phyloP scores from a whole-genome alignment of 2,888 invertebrate genomes.

The Carterocephalus palaemon region DNA sequence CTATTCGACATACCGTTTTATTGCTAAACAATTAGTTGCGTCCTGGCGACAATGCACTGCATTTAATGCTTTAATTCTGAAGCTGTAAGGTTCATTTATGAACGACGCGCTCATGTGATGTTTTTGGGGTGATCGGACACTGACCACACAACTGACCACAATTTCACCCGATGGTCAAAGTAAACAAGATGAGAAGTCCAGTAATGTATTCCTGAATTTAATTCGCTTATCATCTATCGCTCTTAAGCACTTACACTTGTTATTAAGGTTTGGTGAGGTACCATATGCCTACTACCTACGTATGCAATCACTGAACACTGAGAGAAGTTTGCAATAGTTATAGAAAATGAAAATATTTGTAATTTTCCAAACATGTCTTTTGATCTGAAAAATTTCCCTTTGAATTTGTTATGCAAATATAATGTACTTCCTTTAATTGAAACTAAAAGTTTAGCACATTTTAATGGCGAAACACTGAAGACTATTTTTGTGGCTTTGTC shows the following conservation, averaged over 20 bases:
- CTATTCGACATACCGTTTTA: conserved; percentile 59
- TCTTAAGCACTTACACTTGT: not conserved
- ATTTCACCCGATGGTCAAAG: conserved; percentile 50
- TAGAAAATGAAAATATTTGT: too few relatives aligned
- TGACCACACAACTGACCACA: conserved; percentile 49
- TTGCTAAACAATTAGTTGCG: conserved; percentile 58
- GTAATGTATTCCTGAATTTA: conserved; percentile 6
- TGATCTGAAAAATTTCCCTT: too few relatives aligned
- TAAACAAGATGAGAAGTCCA: conserved; percentile 39
- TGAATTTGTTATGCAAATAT: too few relatives aligned
- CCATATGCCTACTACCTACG: too few relatives aligned
- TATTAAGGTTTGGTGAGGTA: too few relatives aligned
- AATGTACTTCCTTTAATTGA: too few relatives aligned
- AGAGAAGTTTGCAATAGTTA: too few relatives aligned
- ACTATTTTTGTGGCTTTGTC: too few relatives aligned
- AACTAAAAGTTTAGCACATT: too few relatives aligned
- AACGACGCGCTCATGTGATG: conserved; percentile 34
- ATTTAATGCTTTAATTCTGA: conserved; percentile 30
- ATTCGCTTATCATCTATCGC: conserved; percentile 6
- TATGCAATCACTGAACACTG: too few relatives aligned
- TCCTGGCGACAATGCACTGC: not conserved
- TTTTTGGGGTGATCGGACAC: conserved; percentile 24
- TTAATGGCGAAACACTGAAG: too few relatives aligned
- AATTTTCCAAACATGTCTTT: too few relatives aligned
- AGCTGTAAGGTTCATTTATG: conserved; percentile 35